Conservation (phyloP, 2,888 invertebrate species). For the Meiosimyza decipiens region DNA sequence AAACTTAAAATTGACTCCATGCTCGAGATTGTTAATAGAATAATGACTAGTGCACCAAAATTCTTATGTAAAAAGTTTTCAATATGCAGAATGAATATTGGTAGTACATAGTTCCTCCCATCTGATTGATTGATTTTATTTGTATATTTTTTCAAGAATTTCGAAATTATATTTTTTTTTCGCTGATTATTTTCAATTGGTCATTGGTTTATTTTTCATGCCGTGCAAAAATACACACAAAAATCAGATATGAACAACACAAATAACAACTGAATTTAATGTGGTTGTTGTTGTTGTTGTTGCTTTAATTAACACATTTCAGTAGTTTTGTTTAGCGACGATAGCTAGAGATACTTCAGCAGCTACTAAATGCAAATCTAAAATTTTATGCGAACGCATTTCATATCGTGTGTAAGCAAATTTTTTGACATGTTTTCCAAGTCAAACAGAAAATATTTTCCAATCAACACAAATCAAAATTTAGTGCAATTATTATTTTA, state of each 20-base stretch:
- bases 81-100: too few species aligned
- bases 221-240: neutral
- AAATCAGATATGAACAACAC: neutral
- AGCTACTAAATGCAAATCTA: too few species aligned
- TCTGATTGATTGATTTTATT: slow-evolving; percentile 16
- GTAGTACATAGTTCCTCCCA: too few species aligned
- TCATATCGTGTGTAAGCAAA: slow-evolving; percentile 13
- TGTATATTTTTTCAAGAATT: slow-evolving; percentile 34
- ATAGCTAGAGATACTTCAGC: too few species aligned
- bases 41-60: too few species aligned
- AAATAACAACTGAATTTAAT: neutral
- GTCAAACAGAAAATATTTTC: slow-evolving; percentile 41
- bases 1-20: too few species aligned
- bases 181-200: slow-evolving; percentile 40
- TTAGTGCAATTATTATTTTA: slow-evolving; percentile 40
- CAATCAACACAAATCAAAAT: slow-evolving; percentile 35
- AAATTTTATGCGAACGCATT: neutral
- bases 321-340: too few species aligned
- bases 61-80: too few species aligned
- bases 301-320: too few species aligned
- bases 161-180: slow-evolving; percentile 24
- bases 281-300: slow-evolving; percentile 14
- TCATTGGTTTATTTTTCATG: slow-evolving; percentile 31
- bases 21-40: too few species aligned
- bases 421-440: slow-evolving; percentile 43